These are phyloP conservation scores for Crax fasciolata DNA, from an alignment of 2,797 vertebrate genomes.

Conservation along the genomic window DNA sequence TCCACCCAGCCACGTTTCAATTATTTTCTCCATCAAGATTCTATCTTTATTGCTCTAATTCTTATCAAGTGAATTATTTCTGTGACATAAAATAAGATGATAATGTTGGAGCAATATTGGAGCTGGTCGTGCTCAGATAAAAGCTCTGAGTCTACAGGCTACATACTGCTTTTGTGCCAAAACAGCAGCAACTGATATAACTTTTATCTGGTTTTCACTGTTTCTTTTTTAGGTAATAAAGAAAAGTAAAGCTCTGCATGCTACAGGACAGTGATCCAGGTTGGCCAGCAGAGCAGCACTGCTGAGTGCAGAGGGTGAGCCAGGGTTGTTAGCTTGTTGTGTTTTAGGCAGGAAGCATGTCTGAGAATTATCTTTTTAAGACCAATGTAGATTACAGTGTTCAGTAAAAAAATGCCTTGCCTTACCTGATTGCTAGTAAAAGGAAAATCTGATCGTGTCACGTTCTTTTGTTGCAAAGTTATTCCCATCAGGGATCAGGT, in stretches of 20 bases:
- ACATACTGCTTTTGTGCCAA: neutral
- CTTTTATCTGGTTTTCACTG: neutral
- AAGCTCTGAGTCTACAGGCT: neutral
- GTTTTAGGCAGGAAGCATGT: neutral
- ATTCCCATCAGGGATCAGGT: neutral
- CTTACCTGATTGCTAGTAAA: neutral
- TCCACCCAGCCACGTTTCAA: fast-evolving
- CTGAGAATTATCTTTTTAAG: neutral
- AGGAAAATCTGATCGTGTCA: neutral
- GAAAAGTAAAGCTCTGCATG: neutral
- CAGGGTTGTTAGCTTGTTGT: neutral
- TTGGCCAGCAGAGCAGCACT: neutral
- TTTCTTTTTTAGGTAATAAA: neutral
- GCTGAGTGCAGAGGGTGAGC: neutral
- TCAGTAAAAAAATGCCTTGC: neutral
- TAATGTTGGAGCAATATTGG: neutral
- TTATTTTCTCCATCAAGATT: neutral
- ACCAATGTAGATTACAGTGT: neutral
- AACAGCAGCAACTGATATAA: neutral
- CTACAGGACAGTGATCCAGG: neutral
- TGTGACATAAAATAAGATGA: neutral
- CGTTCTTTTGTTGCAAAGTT: neutral
- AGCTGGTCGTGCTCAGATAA: neutral
- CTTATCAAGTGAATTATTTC: neutral
- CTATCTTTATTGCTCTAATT: neutral